These are phyloP conservation scores for Lepidocyrtoides sp. DNA, from an alignment of 2,888 invertebrate genomes.

Conservation along the genomic window DNA sequence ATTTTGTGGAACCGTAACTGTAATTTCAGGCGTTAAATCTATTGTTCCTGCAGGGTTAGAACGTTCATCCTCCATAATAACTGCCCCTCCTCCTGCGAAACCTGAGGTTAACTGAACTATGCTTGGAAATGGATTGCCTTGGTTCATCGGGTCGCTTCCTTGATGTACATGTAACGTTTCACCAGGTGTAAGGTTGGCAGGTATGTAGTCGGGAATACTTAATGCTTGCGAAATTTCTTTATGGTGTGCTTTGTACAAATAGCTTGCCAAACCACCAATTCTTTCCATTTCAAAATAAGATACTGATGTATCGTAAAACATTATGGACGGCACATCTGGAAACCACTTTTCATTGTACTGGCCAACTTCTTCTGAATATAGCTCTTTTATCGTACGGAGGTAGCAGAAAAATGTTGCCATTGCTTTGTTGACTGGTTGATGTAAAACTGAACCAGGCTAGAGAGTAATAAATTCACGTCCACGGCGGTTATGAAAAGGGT, in stretches of 20 bases:
- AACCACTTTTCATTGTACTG: constrained; percentile 53
- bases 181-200: neutral
- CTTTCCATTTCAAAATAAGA: constrained; percentile 91
- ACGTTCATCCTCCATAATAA: neutral
- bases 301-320: constrained; percentile 90
- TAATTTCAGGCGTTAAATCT: constrained; percentile 11
- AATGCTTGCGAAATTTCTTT: constrained; percentile 87
- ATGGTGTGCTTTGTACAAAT: constrained; percentile 89
- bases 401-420: constrained; percentile 84
- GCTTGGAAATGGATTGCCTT: constrained; percentile 70
- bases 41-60: neutral
- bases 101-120: neutral
- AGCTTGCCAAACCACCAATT: constrained; percentile 91
- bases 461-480: too few relatives aligned
- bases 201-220: constrained; percentile 82
- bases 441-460: constrained; percentile 83
- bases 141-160: constrained; percentile 17
- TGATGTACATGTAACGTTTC: neutral
- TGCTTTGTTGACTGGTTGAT: constrained; percentile 83
- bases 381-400: constrained; percentile 76
- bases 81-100: too few relatives aligned
- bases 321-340: constrained; percentile 87
- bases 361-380: constrained; percentile 82
- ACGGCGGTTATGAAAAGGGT: too few relatives aligned
- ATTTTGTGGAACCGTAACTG: constrained; percentile 48